These are phyloP conservation scores for Metaphire vulgaris DNA, from an alignment of 1,140 invertebrate genomes.

Conservation along the genomic window DNA sequence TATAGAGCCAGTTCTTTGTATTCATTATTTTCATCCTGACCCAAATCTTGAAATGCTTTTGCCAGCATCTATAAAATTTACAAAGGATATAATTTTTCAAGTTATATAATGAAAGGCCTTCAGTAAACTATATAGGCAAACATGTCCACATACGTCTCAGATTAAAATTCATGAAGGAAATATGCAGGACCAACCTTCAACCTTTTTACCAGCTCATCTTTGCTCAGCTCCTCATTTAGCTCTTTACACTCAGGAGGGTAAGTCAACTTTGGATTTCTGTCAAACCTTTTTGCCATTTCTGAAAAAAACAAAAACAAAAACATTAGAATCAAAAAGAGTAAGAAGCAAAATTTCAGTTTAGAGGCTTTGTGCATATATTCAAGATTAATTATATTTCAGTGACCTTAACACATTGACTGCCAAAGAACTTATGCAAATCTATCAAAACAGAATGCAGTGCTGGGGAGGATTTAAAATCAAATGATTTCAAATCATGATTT, in stretches of 20 bases:
- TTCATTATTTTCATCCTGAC: slow-evolving; percentile 89
- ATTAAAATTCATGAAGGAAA: too few species aligned
- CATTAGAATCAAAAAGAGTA: neutral
- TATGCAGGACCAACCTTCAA: too few species aligned
- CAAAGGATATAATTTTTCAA: slow-evolving; percentile 29
- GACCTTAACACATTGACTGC: neutral
- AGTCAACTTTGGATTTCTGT: slow-evolving; percentile 40
- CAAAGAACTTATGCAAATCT: neutral
- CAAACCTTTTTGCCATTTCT: slow-evolving; percentile 21
- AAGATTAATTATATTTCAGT: neutral
- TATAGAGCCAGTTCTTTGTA: slow-evolving; percentile 89
- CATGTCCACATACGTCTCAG: too few species aligned
- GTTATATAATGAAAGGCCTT: too few species aligned
- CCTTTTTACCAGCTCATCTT: slow-evolving; percentile 87
- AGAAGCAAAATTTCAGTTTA: neutral
- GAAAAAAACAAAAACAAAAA: neutral
- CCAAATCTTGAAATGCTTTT: slow-evolving; percentile 90
- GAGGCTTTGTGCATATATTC: neutral
- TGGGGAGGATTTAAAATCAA: too few species aligned
- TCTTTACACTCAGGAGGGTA: slow-evolving; percentile 55
- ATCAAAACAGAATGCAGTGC: too few species aligned
- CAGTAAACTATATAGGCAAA: too few species aligned
- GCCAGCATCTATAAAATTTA: slow-evolving; percentile 66
- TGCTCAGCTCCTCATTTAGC: slow-evolving; percentile 80
- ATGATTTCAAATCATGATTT: too few species aligned